Evolutionary conservation across 2,888 invertebrate species (phyloP), one percentile per base, ranked within the genome.

Genomic region (Apotomis capreana): DNA sequence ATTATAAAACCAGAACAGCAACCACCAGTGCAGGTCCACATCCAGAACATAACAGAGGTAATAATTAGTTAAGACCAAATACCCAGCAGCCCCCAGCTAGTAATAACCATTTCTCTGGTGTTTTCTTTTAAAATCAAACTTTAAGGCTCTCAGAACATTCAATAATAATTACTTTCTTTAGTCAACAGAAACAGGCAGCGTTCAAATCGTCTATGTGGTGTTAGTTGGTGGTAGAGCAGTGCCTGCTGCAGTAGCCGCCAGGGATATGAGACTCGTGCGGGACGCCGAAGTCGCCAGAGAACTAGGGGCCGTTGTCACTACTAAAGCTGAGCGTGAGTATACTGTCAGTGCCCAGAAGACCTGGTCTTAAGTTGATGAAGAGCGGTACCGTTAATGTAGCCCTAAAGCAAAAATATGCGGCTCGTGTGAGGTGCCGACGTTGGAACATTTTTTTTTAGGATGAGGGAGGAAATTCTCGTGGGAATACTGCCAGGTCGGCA

Each of bases 271-370:
- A 71, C 91, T 97, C n/a, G 95, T 97, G 4, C 94, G 96, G 5
- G 96, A 96, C 69, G 95, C 95, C 51, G 97, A 97, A 87, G 97
- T 96, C 0, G 95, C 95, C 0, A 91, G 94, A 37, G 96, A 96
- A 76, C 89, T 97, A 65, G 97, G 97, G 5, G 96, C 96, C 74
- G 95, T 96, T 0, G 95, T 97, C 62, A 94, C 96, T 64, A 96
- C 97, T 77, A 97, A 97, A 90, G 97, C 97, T 73, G 97, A 97
- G 94, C 97, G 97, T 97, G 94, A 95, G 95, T 64, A 40, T 6
- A 49, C 10, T 49, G 0, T 5, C 40, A 40, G 40, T 26, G 26
- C 26, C 26, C 26, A 26, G 26, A 26, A 1, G 26, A 2, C 26
- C 26, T 26, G 26, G 26, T 26, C 26, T 26, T 26, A 2, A 26